Percentiles rank a stretch among this genome's conserved stretches.
These are phyloP conservation scores for Ptychobarbus kaznakovi DNA, from an alignment of 2,797 vertebrate species.

Conservation along the genomic window DNA sequence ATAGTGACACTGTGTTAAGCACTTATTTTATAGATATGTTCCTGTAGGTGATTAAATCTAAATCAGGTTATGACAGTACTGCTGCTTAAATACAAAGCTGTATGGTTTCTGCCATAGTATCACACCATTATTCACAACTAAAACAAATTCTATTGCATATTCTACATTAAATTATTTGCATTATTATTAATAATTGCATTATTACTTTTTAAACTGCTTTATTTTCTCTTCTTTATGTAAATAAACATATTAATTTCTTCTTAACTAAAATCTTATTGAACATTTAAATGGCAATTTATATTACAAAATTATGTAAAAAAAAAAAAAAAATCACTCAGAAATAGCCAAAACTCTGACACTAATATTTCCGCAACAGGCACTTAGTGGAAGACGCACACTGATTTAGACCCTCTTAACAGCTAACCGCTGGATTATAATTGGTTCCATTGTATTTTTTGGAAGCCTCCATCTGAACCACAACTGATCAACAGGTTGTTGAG, in stretches of 20 bases:
- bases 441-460: neutral
- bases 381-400: neutral
- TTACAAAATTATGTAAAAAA: no score
- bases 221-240: neutral
- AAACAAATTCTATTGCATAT: neutral
- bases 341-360: neutral
- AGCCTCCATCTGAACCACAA: neutral
- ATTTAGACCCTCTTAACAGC: neutral
- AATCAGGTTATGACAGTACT: constrained; percentile 9
- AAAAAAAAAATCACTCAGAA: neutral
- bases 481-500: constrained; percentile 16
- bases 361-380: neutral
- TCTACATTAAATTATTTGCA: neutral
- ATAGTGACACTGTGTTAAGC: constrained; percentile 20
- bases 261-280: neutral
- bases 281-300: neutral
- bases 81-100: neutral
- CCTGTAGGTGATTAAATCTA: neutral
- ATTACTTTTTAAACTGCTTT: neutral
- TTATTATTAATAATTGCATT: neutral
- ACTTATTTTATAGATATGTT: constrained; percentile 36
- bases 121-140: neutral
- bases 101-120: neutral
- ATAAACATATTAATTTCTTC: neutral
- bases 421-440: neutral